These are phyloP conservation scores for Sitta carolinensis DNA, from an alignment of 2,797 vertebrate species.

Conservation along the genomic window DNA sequence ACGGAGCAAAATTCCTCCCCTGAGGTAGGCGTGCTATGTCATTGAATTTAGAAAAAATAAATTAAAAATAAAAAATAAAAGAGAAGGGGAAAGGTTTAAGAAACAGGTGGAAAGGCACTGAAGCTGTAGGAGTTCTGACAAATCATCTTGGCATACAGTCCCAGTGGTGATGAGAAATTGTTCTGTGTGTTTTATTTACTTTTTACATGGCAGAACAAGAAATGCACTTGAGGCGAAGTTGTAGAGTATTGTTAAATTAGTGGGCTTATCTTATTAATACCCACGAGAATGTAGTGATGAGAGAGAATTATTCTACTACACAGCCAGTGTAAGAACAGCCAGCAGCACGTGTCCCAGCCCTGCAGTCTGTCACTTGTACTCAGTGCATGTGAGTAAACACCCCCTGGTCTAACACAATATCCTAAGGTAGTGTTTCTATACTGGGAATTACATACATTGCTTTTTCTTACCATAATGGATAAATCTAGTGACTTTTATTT, in stretches of 20 bases:
- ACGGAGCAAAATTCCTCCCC: not conserved
- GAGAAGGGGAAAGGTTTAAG: not conserved
- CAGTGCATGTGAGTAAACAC: not conserved
- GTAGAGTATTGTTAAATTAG: not conserved
- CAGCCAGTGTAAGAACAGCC: not conserved
- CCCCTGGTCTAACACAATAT: not conserved
- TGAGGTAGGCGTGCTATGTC: not conserved
- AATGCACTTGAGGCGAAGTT: not conserved
- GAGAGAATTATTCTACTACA: not conserved
- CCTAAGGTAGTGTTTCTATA: not conserved
- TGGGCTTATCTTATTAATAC: not conserved
- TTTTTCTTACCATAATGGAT: not conserved
- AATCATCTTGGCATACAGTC: not conserved
- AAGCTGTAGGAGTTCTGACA: not conserved
- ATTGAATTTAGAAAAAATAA: conserved; percentile 1
- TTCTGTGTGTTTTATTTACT: not conserved
- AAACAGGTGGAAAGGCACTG: not conserved
- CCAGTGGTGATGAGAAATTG: not conserved
- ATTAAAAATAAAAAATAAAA: not conserved
- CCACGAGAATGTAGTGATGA: not conserved
- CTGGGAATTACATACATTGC: not conserved
- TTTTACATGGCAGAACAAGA: not conserved
- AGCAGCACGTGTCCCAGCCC: fast-evolving
- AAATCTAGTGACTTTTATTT: not conserved
- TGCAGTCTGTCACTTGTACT: not conserved